Base-by-base conservation (phyloP, 92 coral and sea anemone species). In the Montipora capitata region DNA sequence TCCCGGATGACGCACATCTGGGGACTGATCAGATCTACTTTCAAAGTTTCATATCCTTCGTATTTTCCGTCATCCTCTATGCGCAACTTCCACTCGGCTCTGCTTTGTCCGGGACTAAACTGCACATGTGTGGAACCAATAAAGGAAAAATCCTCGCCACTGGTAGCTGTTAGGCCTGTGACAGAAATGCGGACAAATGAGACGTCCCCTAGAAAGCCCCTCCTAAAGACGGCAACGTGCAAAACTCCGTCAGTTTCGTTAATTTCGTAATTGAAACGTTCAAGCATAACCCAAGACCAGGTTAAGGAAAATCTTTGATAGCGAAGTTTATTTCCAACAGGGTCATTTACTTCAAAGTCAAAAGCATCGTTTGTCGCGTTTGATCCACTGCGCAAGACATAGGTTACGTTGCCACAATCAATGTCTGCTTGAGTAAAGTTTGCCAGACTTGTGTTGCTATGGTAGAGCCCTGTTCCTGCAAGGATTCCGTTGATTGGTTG, bases 321-420 rank as follows among this genome's bases (percentile, higher is more conserved):
- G 11, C 91, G 78, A 3, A 98, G 89, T 8, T 71, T 71, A 48
- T 98, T 98, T 7, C 94, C 96, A 10, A 95, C 99, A 10, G 98
- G 93, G 74, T 98, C 99, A 44, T 68, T 61, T 14, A 98, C 92
- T 40, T 89, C 89, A 70, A 98, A 98, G 40, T 78, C 89, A 82
- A 98, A 98, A 51, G 89, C 93, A 86, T 98, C 99, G 52, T 96
- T 90, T 2, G 99, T 96, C n/a, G 96, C 95, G 58, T 90, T 90
- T 14, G 87, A 57, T 4, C 87, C 91, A 12, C 93, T 67, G 48
- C 61, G 63, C 11, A 98, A 89, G 52, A 96, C 86, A 70, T 96
- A 98, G 20, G 88, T 86, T 27, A 98, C 66, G 40, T 75, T 61
- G 17, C 85, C 91, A 2, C 79, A 49, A 54, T 96, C 88, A 42